These are phyloP conservation scores for Hirundo rustica DNA, from an alignment of 2,797 vertebrate species.

Conservation along the genomic window DNA sequence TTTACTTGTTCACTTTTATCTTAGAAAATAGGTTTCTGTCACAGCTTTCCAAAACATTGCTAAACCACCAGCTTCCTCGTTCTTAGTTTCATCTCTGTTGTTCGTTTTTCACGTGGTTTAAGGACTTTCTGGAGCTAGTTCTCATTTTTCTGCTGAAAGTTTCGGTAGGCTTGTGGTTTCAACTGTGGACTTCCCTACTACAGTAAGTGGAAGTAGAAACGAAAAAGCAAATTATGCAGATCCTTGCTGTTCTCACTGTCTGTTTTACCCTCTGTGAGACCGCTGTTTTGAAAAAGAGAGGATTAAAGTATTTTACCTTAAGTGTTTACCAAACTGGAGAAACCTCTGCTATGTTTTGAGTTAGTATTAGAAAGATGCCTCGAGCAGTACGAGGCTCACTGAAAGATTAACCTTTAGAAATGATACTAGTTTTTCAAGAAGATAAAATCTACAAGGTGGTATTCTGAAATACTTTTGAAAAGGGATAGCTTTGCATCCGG, in stretches of 20 bases:
- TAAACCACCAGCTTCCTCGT: not conserved
- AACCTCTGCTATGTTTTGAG: not conserved
- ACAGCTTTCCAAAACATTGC: not conserved
- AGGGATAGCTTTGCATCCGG: not conserved
- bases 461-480: not conserved
- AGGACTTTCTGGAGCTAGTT: not conserved
- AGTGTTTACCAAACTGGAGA: not conserved
- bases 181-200: not conserved
- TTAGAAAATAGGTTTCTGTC: not conserved
- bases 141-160: conserved; percentile 7
- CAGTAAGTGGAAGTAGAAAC: not conserved
- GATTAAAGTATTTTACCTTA: not conserved
- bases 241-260: not conserved
- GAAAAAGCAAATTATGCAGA: not conserved
- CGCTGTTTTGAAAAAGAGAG: not conserved
- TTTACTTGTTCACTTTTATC: not conserved
- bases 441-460: not conserved
- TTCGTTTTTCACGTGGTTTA: not conserved
- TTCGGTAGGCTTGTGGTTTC: conserved; percentile 8
- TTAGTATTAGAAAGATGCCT: not conserved
- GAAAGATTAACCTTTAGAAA: conserved; percentile 17
- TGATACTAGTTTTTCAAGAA: not conserved
- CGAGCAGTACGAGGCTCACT: not conserved
- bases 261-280: fast-evolving
- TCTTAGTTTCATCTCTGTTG: not conserved